phyloP scores from a whole-genome alignment of 2,888 invertebrate genomes.

The Heteropelma amictum region DNA sequence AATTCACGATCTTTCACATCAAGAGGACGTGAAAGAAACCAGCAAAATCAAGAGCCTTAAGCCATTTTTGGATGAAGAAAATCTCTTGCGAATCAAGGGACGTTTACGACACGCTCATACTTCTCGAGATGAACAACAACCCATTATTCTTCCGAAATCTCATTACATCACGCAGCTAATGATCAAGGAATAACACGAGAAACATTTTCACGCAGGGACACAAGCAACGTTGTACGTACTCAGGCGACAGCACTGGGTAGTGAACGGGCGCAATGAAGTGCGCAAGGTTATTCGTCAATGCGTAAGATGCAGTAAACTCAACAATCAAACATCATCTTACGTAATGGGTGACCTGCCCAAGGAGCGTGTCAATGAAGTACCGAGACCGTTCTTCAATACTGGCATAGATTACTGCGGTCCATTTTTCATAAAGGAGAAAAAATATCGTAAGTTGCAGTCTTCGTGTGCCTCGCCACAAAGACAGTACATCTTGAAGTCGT shows the following conservation, averaged over 20 bases:
- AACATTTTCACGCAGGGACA: constrained; percentile 31
- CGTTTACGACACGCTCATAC: constrained; percentile 18
- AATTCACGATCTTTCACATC: background rate
- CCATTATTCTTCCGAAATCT: constrained; percentile 2
- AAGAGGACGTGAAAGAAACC: background rate
- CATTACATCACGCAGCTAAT: constrained; percentile 27
- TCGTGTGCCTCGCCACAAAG: constrained; percentile 63
- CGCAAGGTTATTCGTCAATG: constrained; percentile 43
- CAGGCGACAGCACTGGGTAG: constrained; percentile 32
- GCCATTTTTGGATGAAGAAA: constrained; percentile 16
- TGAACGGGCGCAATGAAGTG: constrained; percentile 27
- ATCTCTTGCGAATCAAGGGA: constrained; percentile 7
- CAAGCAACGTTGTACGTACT: constrained; percentile 19
- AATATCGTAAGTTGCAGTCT: constrained; percentile 56
- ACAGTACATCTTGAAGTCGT: constrained; percentile 64
- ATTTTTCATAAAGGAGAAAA: constrained; percentile 53
- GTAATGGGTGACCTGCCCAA: constrained; percentile 65
- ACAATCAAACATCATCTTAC: constrained; percentile 35
- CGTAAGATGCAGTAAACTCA: constrained; percentile 52
- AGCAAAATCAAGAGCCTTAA: background rate
- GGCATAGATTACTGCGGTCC: constrained; percentile 66
- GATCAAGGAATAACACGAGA: constrained; percentile 22
- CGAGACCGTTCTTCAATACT: constrained; percentile 60
- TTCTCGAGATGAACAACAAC: constrained; percentile 14
- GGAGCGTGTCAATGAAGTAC: constrained; percentile 55